These are phyloP conservation scores for Oryzias dopingdopingensis DNA, from an alignment of 2,797 vertebrate genomes.

Conservation along the genomic window DNA sequence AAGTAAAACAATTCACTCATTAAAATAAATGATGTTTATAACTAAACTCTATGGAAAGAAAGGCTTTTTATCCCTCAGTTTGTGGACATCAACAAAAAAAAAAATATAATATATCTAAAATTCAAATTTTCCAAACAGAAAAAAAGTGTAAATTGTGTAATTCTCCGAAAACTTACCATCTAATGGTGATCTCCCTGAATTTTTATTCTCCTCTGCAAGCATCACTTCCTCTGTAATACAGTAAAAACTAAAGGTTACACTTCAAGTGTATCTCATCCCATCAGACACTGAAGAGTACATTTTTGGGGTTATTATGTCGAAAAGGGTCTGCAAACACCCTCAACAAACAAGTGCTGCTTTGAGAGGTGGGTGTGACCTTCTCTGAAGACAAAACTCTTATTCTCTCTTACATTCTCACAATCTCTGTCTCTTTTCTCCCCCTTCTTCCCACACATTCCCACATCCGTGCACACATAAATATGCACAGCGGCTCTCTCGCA, in stretches of 20 bases:
- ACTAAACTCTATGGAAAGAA: too few species aligned
- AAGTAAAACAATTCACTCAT: too few species aligned
- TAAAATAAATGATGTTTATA: too few species aligned
- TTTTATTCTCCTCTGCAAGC: slow-evolving; percentile 99
- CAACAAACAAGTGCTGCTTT: slow-evolving; percentile 32
- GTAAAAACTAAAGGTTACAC: slow-evolving; percentile 37
- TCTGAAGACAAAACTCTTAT: slow-evolving; percentile 48
- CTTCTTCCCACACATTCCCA: slow-evolving; percentile 65
- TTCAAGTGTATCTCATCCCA: slow-evolving; percentile 16
- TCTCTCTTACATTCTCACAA: slow-evolving; percentile 34
- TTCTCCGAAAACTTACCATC: slow-evolving; percentile 83
- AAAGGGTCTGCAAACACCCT: slow-evolving; percentile 43
- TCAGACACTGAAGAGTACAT: slow-evolving; percentile 23
- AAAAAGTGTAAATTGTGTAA: not conserved
- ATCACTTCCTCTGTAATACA: slow-evolving; percentile 93
- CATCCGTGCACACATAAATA: slow-evolving; percentile 45
- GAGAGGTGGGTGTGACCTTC: slow-evolving; percentile 48
- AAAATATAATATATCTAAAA: too few species aligned
- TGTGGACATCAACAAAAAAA: too few species aligned
- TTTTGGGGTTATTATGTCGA: slow-evolving; percentile 11
- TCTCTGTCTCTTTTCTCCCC: slow-evolving; percentile 30
- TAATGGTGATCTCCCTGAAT: slow-evolving; percentile 91
- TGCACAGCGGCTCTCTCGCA: slow-evolving; percentile 34
- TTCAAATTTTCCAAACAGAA: too few species aligned
- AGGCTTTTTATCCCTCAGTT: too few species aligned